Conservation (phyloP, 1,140 invertebrate species). For the Spodoptera frugiperda region DNA sequence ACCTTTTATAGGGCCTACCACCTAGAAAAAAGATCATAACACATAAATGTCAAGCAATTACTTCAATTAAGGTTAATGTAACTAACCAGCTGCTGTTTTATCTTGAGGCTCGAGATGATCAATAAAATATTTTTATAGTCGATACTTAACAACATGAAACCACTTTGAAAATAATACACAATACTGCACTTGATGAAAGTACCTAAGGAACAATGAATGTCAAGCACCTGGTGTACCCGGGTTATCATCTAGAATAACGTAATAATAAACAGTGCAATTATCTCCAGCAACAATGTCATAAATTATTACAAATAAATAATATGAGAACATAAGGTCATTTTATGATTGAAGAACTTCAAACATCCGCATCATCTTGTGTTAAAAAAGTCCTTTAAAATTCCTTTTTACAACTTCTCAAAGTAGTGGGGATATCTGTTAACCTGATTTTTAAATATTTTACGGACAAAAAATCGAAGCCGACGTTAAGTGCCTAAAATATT, state of each 20-base stretch:
- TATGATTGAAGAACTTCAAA: too few relatives aligned
- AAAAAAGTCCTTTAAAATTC: too few relatives aligned
- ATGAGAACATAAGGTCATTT: too few relatives aligned
- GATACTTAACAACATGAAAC: background rate
- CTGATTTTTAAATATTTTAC: too few relatives aligned
- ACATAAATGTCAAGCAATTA: background rate
- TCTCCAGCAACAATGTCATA: background rate
- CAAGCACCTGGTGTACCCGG: background rate
- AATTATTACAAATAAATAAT: background rate
- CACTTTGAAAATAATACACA: background rate
- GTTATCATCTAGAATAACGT: background rate
- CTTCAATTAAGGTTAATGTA: constrained; percentile 22
- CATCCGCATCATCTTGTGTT: too few relatives aligned
- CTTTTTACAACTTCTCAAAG: too few relatives aligned
- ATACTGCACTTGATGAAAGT: background rate
- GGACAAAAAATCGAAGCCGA: background rate
- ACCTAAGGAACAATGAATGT: background rate
- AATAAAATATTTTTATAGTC: background rate
- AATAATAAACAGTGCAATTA: constrained; percentile 30
- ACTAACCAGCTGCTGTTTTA: background rate
- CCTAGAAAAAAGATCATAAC: too few relatives aligned
- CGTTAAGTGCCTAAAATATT: constrained; percentile 15
- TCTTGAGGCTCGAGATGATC: background rate
- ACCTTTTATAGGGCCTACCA: too few relatives aligned
- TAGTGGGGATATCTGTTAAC: too few relatives aligned